Evolutionary conservation across 2,888 invertebrate genomes (phyloP), one percentile per base, ranked within the genome.

Genomic region (Stegophylla sp.): DNA sequence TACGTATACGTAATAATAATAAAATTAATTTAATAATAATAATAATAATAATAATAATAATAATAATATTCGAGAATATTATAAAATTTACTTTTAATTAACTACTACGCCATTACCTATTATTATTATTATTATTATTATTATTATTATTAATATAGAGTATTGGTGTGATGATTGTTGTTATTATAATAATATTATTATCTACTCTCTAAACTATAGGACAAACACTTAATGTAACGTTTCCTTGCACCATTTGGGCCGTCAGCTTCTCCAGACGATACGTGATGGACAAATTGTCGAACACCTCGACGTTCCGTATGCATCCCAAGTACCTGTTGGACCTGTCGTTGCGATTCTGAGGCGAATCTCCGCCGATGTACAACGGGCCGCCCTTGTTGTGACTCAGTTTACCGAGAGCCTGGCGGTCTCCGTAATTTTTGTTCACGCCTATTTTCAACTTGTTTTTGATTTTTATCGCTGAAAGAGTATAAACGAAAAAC

Each of bases 331-430:
- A 97, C 13, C 92, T 91, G 41, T 90, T 89, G 17, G 89, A 88
- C 0, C 94, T 92, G 56, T 89, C 89, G 4, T 94, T 90, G 1
- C 95, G 23, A 4, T 28, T 13, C 45, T 43, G 88, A 1, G 20
- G 88, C 1, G 92, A 92, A 87, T 96, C 93, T 0, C 97, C 97
- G 26, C 98, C 98, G 85, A 98, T 89, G 87, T 93, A 98, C 48
- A 98, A 88, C 0, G 96, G 94, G 28, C 90, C 88, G 23, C 89
- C 89, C 28, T 89, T 90, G 43, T 86, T 87, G 7, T 93, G 48
- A 12, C 92, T 91, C 85, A 91, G 91, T 81, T 91, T 89, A 12
- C 92, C 93, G 13, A 17, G 67, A 34, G 7, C 3, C 4, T 79
- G 45, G 7, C 41, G n/a, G 69, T 56, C 1, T 13, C 20, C 1